These are phyloP conservation scores for Sanderia malayensis DNA, from an alignment of 30 jellyfish, hydroid and myxozoan genomes.

Conservation along the genomic window DNA sequence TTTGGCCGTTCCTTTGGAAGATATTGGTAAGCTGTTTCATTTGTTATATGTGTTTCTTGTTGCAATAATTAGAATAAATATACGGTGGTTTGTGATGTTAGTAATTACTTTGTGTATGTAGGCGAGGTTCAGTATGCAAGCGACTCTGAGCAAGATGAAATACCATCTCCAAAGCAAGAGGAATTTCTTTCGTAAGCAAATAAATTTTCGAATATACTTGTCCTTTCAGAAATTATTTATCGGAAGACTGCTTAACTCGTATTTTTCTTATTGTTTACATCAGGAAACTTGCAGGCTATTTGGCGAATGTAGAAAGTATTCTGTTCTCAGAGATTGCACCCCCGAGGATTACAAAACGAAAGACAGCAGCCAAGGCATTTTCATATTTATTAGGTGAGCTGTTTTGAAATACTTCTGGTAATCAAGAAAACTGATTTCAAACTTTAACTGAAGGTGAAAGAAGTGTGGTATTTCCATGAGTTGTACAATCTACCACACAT, in stretches of 20 bases:
- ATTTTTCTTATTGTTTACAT: too few species aligned
- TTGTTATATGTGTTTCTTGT: too few species aligned
- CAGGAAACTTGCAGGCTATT: constrained; percentile 14
- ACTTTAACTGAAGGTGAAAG: too few species aligned
- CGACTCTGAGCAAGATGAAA: constrained; percentile 21
- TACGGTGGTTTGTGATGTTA: too few species aligned
- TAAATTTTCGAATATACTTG: not conserved
- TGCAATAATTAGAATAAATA: too few species aligned
- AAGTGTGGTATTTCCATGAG: too few species aligned
- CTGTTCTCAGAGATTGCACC: constrained; percentile 39
- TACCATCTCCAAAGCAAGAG: constrained; percentile 38
- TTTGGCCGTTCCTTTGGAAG: constrained; percentile 43
- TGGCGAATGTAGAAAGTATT: constrained; percentile 8
- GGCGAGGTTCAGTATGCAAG: constrained; percentile 11
- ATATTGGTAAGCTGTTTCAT: constrained; percentile 28
- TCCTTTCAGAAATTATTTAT: not conserved
- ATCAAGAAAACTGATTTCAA: too few species aligned
- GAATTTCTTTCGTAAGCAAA: constrained; percentile 18
- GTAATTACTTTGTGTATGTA: not conserved
- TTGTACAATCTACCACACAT: too few species aligned
- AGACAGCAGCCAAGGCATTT: constrained; percentile 31
- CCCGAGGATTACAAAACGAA: constrained; percentile 37
- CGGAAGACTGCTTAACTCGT: too few species aligned
- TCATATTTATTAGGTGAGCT: constrained; percentile 26
- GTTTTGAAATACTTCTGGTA: too few species aligned